Evolutionary conservation across 2,797 vertebrate species (phyloP), one percentile per base, ranked within the genome.

Genomic region (Acropternis orthonyx): DNA sequence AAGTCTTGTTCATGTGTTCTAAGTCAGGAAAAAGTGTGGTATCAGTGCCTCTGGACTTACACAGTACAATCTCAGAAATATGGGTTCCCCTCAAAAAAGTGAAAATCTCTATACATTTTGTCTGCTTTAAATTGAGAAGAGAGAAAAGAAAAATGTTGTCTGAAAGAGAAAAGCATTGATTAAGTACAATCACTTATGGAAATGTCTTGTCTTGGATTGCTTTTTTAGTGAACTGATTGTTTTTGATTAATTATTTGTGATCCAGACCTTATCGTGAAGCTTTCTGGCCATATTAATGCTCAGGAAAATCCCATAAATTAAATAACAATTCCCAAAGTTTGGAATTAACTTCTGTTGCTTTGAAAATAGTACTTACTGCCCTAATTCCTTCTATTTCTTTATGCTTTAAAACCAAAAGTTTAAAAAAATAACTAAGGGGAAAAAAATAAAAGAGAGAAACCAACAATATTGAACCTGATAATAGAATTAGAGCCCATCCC

Each of bases 171-270:
- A 55, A 73, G 23, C 26, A 2, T 48, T 80, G 34, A 36, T 68
- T 34, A 36, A 48, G 32, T 44, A 4, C 5, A 44, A 27, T 75
- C 32, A 39, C 6, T 85, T 91, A 13, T 18, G 23, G 18, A 62
- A 56, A 77, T 66, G 13, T 67, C 22, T 61, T 71, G 30, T 52
- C 28, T 88, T 41, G 14, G 10, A 51, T 85, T 79, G 18, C 21
- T 73, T 85, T 75, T 49, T 72, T 51, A 44, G 16, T 58, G 8
- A 28, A 32, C 7, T 65, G 36, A 18, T 59, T 68, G n/a, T 0
- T 73, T 89, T 89, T 54, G 32, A 62, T 89, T 85, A 89, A 49
- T 95, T 77, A 19, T 73, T 89, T 91, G 37, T 58, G 54, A 80
- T 74, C 23, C 26, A 81, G n/a, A 55, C 17, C 5, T 24, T 78